A percentile compares a stretch with the other conserved stretches of the same genome.
Evolutionary conservation across 1,140 invertebrate species (phyloP).

Genomic region (Brachionus manjavacas): DNA sequence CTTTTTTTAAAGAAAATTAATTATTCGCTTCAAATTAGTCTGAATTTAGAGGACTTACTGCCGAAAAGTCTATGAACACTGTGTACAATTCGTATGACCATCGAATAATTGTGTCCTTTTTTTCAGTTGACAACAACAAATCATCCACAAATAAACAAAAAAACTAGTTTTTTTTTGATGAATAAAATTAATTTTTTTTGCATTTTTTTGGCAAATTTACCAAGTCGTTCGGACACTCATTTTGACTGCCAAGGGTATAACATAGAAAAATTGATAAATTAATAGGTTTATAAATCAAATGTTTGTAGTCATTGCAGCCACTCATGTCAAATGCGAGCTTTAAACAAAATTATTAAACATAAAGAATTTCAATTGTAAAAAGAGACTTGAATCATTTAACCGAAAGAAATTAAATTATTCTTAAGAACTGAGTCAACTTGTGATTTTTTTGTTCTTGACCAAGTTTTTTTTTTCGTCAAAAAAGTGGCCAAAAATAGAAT

Average conservation of each 20-base stretch:
- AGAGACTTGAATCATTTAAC: neutral
- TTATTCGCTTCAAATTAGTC: too few species aligned
- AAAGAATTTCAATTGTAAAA: too few species aligned
- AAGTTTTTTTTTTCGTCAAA: neutral
- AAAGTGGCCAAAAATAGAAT: neutral
- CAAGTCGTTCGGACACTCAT: slow-evolving; percentile 25
- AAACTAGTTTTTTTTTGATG: neutral
- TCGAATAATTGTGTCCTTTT: slow-evolving; percentile 31
- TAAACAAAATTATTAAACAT: too few species aligned
- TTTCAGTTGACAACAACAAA: neutral
- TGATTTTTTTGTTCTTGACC: neutral
- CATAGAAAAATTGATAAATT: neutral
- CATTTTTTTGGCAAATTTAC: neutral
- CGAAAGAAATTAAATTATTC: neutral
- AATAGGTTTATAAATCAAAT: slow-evolving; percentile 2
- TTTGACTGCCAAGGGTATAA: neutral
- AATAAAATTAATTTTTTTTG: neutral
- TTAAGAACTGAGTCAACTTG: neutral
- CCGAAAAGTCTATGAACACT: neutral
- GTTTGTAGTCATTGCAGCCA: neutral
- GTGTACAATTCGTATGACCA: slow-evolving; percentile 38
- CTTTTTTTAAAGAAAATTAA: neutral
- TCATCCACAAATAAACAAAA: slow-evolving; percentile 40
- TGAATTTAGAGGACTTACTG: neutral
- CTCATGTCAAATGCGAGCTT: slow-evolving; percentile 23